These are phyloP conservation scores for Galbula dea DNA, from an alignment of 2,113 vertebrate genomes.

Conservation along the genomic window DNA sequence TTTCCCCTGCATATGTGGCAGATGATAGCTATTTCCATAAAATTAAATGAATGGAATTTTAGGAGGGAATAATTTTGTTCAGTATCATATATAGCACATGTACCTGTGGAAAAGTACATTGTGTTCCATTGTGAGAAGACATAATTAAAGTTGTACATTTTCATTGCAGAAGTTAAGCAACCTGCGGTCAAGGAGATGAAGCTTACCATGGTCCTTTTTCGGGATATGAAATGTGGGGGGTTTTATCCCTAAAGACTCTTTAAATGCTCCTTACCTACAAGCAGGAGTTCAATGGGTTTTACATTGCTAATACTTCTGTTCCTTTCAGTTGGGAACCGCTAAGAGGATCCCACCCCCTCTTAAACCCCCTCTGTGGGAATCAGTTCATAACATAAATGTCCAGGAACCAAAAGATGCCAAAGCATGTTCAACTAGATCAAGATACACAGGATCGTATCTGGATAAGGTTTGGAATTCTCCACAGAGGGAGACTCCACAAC, in stretches of 20 bases:
- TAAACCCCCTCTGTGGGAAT: neutral
- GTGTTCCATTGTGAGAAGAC: neutral
- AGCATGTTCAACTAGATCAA: too few species aligned
- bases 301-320: neutral
- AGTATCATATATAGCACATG: accelerated
- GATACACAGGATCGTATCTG: too few species aligned
- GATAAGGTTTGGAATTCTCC: too few species aligned
- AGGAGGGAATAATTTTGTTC: neutral
- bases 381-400: neutral
- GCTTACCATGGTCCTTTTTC: neutral
- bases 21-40: neutral
- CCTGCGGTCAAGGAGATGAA: neutral
- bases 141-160: neutral
- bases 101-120: neutral
- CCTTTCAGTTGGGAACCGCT: neutral
- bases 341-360: neutral
- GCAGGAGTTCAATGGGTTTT: neutral
- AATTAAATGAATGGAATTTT: neutral
- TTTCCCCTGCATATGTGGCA: neutral
- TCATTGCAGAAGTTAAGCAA: neutral
- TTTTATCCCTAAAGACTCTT: neutral
- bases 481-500: too few species aligned
- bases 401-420: neutral
- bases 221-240: neutral
- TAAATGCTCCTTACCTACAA: neutral